Evolutionary conservation across 2,113 vertebrate genomes (phyloP).

Genomic region (Triplophysa siluroides): DNA sequence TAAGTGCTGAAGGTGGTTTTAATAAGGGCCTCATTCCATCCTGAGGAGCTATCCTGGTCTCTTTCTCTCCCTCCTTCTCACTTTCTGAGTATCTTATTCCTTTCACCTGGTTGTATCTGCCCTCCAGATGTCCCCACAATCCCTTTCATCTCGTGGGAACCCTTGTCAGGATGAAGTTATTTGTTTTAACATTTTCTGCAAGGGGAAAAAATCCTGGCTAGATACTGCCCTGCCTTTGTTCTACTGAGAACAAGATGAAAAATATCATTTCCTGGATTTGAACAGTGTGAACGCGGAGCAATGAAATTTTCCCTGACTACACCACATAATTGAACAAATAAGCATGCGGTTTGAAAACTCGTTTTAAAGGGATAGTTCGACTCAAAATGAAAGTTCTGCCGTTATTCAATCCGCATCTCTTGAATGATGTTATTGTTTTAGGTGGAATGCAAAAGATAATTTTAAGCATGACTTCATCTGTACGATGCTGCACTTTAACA

Average conservation of each 20-base stretch:
- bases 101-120: conserved; percentile 53
- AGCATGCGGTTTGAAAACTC: not conserved
- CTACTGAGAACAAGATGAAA: conserved; percentile 34
- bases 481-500: not conserved
- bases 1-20: conserved; percentile 51
- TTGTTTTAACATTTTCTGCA: conserved; percentile 52
- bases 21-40: conserved; percentile 51
- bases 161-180: conserved; percentile 51
- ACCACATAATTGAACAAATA: conserved; percentile 29
- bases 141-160: conserved; percentile 55
- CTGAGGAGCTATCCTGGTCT: conserved; percentile 28
- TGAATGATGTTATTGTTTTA: too few relatives aligned
- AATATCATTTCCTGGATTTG: conserved; percentile 26
- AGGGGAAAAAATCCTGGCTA: conserved; percentile 35
- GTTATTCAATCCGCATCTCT: not conserved
- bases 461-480: not conserved
- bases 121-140: conserved; percentile 55
- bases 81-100: conserved; percentile 47
- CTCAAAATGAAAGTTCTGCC: not conserved
- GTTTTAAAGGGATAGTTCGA: conserved; percentile 4
- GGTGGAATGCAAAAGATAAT: not conserved
- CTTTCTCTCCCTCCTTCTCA: conserved; percentile 14
- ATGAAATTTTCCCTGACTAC: conserved; percentile 11
- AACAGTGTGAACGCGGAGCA: conserved; percentile 31
- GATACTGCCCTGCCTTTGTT: conserved; percentile 35